These are phyloP conservation scores for Osedax frankpressi DNA, from an alignment of 2,888 invertebrate species.

Conservation along the genomic window DNA sequence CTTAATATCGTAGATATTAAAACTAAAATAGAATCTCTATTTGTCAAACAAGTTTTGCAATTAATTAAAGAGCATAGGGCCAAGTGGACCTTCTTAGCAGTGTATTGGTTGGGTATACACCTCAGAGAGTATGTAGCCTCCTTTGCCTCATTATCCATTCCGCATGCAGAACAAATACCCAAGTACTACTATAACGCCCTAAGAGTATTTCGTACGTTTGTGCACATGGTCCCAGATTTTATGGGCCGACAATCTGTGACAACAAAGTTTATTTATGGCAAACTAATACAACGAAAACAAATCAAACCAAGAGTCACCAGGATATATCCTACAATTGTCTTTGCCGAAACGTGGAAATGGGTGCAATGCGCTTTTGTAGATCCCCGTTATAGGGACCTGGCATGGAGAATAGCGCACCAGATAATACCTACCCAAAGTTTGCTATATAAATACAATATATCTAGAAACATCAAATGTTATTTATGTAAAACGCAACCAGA, in stretches of 20 bases:
- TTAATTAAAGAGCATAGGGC: too few relatives aligned
- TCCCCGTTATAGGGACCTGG: not conserved
- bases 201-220: not conserved
- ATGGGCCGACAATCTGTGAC: not conserved
- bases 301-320: not conserved
- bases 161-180: not conserved
- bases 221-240: not conserved
- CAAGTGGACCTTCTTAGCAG: too few relatives aligned
- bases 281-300: not conserved
- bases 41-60: not conserved
- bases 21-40: not conserved
- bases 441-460: not conserved
- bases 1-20: too few relatives aligned
- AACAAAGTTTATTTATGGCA: not conserved
- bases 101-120: not conserved
- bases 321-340: not conserved
- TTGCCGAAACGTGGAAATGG: not conserved
- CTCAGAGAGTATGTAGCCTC: not conserved
- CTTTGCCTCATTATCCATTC: not conserved
- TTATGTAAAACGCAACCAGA: not conserved
- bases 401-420: not conserved
- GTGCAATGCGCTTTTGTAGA: not conserved
- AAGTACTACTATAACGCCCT: not conserved
- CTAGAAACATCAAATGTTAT: not conserved
- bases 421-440: not conserved